Evolutionary conservation across 2,888 invertebrate genomes (phyloP).

Genomic region (Eupithecia subumbrata): DNA sequence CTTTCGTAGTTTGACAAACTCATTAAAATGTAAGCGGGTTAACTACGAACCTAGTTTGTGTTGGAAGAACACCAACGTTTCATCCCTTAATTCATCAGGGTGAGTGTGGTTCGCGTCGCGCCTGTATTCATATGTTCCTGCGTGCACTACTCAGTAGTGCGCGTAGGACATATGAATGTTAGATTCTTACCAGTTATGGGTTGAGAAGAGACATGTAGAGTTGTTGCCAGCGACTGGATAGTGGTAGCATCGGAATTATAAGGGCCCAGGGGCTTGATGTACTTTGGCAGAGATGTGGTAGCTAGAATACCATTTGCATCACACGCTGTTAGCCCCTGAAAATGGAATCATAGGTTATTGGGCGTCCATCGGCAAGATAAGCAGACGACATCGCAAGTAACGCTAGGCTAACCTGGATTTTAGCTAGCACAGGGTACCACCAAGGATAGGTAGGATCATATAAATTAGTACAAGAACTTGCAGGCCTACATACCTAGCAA

Average conservation of each 20-base stretch:
- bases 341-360: constrained; percentile 28
- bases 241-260: constrained; percentile 94
- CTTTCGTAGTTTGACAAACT: too few species aligned
- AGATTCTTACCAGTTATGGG: constrained; percentile 89
- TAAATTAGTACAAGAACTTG: too few species aligned
- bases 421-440: not conserved
- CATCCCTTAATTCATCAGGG: too few species aligned
- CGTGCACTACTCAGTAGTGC: too few species aligned
- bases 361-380: not conserved
- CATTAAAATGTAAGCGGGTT: too few species aligned
- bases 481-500: not conserved
- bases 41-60: too few species aligned
- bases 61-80: too few species aligned
- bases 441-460: too few species aligned
- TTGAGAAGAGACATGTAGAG: constrained; percentile 93
- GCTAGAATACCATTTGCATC: constrained; percentile 94
- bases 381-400: not conserved
- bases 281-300: constrained; percentile 93
- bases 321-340: constrained; percentile 92
- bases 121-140: too few species aligned
- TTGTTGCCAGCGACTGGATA: constrained; percentile 97
- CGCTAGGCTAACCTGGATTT: not conserved
- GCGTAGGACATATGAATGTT: too few species aligned
- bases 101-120: too few species aligned
- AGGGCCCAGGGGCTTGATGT: constrained; percentile 92